phyloP scores from a whole-genome alignment of 2,888 invertebrate species.

The Creontiades dilutus region DNA sequence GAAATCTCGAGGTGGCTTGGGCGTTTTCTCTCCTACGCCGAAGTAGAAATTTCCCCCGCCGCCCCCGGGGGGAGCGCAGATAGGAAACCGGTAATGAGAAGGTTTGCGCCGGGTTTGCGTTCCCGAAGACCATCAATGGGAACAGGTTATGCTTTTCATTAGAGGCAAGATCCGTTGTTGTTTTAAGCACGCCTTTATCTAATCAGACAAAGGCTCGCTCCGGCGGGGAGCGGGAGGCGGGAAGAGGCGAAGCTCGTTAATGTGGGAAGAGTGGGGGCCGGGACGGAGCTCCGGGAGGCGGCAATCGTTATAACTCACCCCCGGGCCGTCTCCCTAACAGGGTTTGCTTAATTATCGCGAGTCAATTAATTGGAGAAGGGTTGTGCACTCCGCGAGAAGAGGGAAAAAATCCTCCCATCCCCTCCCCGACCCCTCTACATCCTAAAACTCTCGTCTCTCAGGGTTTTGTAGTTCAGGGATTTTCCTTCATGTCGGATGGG shows the following conservation, averaged over 20 bases:
- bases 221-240: constrained; percentile 66
- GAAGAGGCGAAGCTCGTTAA: constrained; percentile 69
- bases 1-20: not conserved
- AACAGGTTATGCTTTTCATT: constrained; percentile 78
- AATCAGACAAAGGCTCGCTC: constrained; percentile 79
- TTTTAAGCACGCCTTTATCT: constrained; percentile 80
- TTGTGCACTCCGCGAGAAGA: constrained; percentile 65
- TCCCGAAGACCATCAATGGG: constrained; percentile 62
- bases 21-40: constrained; percentile 10
- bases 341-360: constrained; percentile 79
- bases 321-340: constrained; percentile 77
- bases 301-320: constrained; percentile 73
- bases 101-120: constrained; percentile 62
- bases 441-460: constrained; percentile 28
- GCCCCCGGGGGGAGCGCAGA: not conserved
- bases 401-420: constrained; percentile 46
- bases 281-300: constrained; percentile 76
- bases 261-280: constrained; percentile 6
- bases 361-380: constrained; percentile 78
- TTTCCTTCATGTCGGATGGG: not conserved
- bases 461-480: constrained; percentile 43
- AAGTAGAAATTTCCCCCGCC: not conserved
- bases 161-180: constrained; percentile 80
- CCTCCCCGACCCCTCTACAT: not conserved
- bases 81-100: constrained; percentile 70